Base-by-base conservation (phyloP, 2,113 vertebrate species). In the Campylomormyrus numenius region DNA sequence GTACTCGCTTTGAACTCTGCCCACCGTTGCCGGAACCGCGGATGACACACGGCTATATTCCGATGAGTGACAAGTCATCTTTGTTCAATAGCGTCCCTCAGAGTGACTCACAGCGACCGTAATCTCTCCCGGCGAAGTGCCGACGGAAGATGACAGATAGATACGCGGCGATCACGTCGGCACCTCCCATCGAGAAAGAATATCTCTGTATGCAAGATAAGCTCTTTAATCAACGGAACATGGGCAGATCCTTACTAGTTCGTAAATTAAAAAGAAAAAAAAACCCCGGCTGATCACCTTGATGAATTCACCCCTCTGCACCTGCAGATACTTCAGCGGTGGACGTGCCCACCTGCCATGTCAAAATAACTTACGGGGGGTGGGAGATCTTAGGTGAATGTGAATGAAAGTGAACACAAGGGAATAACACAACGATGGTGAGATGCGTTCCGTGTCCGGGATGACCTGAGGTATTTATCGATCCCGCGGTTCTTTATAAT, bases 161-260 rank as follows among this genome's bases (percentile, higher is more conserved):
- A 39, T 39, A 8, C 6, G 24, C 42, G 6, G 0, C 5, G 39
- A 42, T 31, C 39, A 39, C 39, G 52, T 27, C 11, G 80, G 6
- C n/a, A 17, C 80, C 39, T 58, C 77, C 49, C 39, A 85, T 85
- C 39, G 24, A 85, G 77, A 58, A 48, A 45, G 27, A 85, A 62
- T 48, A 31, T 89, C 89, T 80, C 77, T 62, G 89, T 85, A 88
- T 53, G 35, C 13, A 13, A 89, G 89, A 89, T 89, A 84, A 56
- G 88, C 17, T 80, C 39, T 85, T 89, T 85, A 89, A 89, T 85
- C 49, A 89, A 89, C 21, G 4, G 52, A 85, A 85, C 80, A 39
- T 39, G 13, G 52, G 52, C 45, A 24, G 66, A 42, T 42, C 48
- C 48, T 83, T 27, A 83, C 17, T 8, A 39, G 27, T 45, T 56